Evolutionary conservation across 2,113 vertebrate genomes (phyloP).

Genomic region (Ptilorrhoa leucosticta): DNA sequence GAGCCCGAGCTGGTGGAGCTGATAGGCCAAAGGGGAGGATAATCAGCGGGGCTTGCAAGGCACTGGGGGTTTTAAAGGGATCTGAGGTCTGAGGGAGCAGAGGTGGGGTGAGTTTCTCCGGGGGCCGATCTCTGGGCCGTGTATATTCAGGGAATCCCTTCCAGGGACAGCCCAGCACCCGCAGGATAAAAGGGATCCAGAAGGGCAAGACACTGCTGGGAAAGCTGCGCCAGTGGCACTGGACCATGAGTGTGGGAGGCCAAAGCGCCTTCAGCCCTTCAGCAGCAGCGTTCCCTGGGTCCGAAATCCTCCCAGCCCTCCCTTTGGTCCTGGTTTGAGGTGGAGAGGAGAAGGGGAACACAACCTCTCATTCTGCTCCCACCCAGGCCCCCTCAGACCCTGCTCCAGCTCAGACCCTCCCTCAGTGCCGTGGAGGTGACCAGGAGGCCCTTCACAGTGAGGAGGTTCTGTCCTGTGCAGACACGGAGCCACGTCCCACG

Average conservation of each 20-base stretch:
- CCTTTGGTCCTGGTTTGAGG: not conserved
- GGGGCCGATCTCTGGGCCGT: not conserved
- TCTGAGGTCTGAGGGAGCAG: not conserved
- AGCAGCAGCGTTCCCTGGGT: not conserved
- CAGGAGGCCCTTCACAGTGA: not conserved
- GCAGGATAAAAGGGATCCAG: not conserved
- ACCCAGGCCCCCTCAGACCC: not conserved
- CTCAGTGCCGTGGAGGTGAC: not conserved
- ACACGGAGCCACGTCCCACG: rapidly evolving
- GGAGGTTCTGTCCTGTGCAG: not conserved
- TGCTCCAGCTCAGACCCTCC: not conserved
- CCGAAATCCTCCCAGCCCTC: not conserved
- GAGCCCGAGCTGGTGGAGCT: not conserved
- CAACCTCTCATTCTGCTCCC: not conserved
- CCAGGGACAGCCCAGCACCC: not conserved
- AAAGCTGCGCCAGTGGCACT: not conserved
- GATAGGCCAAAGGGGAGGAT: not conserved
- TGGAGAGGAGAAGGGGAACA: not conserved
- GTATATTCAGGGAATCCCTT: not conserved
- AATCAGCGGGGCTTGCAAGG: not conserved
- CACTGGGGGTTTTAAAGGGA: not conserved
- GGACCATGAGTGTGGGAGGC: not conserved
- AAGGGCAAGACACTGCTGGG: not conserved
- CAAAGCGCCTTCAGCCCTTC: not conserved
- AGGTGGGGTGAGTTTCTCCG: not conserved